Evolutionary conservation across 1,140 invertebrate genomes (phyloP).

Genomic region (Berghia stephanieae): DNA sequence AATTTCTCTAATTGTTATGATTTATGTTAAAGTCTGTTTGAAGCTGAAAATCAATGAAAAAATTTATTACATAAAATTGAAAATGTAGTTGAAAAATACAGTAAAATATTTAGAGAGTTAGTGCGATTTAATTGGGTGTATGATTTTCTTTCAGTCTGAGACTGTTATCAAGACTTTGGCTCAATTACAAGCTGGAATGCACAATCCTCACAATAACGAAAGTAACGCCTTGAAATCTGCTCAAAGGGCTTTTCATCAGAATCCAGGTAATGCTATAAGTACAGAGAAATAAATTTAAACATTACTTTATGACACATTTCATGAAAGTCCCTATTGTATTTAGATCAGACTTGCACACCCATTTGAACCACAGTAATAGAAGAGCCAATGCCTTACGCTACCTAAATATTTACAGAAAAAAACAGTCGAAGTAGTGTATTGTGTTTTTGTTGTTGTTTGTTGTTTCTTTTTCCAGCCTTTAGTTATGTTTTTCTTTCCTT

Average conservation of each 20-base stretch:
- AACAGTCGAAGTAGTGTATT: not conserved
- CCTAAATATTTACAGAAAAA: too few relatives aligned
- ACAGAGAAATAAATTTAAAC: not conserved
- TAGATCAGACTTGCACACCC: not conserved
- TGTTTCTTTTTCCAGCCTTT: too few relatives aligned
- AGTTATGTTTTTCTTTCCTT: too few relatives aligned
- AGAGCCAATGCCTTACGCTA: not conserved
- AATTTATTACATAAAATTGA: not conserved
- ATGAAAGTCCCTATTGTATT: not conserved
- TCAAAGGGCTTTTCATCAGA: constrained; percentile 38
- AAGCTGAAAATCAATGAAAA: not conserved
- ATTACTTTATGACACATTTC: not conserved
- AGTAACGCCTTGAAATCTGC: constrained; percentile 38
- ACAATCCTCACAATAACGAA: not conserved
- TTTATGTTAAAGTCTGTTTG: not conserved
- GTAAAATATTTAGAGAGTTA: not conserved
- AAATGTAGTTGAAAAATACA: not conserved
- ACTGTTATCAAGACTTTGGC: constrained; percentile 1
- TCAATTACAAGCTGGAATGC: constrained; percentile 34
- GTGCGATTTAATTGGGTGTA: not conserved
- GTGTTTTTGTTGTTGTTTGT: not conserved
- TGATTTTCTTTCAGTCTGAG: constrained; percentile 12
- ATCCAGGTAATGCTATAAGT: constrained; percentile 37
- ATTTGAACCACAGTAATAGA: not conserved
- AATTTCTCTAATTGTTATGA: not conserved